A percentile compares a stretch with the other conserved stretches of the same genome.
Evolutionary conservation across 2,888 invertebrate genomes (phyloP).

Genomic region (Dilophus febrilis): DNA sequence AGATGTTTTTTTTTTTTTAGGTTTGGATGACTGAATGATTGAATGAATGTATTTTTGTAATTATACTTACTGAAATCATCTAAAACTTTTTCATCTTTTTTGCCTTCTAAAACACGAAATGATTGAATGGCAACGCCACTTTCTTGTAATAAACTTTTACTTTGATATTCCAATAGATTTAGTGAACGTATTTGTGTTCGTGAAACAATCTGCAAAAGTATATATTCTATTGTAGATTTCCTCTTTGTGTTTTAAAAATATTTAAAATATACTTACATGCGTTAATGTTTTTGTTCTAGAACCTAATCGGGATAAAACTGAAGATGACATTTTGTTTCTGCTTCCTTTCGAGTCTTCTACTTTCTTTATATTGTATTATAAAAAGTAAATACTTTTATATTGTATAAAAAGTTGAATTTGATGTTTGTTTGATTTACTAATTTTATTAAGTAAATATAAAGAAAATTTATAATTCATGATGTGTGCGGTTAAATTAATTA

Average conservation of each 20-base stretch:
- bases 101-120: conserved; percentile 64
- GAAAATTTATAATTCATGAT: no score
- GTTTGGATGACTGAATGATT: not conserved
- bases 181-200: conserved; percentile 42
- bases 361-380: no score
- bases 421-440: no score
- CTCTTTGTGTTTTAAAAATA: no score
- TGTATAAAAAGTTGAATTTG: no score
- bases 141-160: conserved; percentile 77
- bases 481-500: no score
- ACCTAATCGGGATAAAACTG: not conserved
- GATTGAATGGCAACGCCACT: conserved; percentile 76
- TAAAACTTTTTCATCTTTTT: conserved; percentile 37
- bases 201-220: no score
- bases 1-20: not conserved
- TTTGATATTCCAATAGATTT: conserved; percentile 93
- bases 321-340: not conserved
- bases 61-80: conserved; percentile 47
- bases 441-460: no score
- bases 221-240: no score
- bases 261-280: not conserved
- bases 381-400: no score
- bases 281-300: not conserved
- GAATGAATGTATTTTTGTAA: conserved; percentile 1
- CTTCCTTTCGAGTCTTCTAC: no score